A percentile compares a stretch with the other conserved stretches of the same genome.
phyloP scores from a whole-genome alignment of 2,113 vertebrate species.

The Tragelaphus strepsiceros region DNA sequence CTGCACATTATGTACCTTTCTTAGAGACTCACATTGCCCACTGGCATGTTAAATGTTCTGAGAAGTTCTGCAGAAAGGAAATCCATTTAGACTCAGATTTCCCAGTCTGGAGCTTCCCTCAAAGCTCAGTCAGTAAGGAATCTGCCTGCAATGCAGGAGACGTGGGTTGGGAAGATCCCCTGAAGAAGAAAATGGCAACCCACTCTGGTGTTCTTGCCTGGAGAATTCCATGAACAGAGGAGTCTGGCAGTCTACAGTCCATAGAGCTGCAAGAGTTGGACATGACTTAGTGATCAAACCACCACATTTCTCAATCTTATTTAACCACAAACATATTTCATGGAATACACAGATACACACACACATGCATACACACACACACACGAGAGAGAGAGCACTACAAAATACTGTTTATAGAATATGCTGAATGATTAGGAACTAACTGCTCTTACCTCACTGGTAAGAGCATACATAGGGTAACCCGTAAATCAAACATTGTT shows the following conservation, averaged over 20 bases:
- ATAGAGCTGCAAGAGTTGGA: not conserved
- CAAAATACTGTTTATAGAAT: slow-evolving; percentile 12
- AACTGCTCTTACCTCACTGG: not conserved
- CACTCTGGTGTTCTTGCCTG: not conserved
- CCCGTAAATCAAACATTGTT: slow-evolving; percentile 9
- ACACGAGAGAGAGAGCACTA: not conserved
- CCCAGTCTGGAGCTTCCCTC: not conserved
- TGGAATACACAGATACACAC: not conserved
- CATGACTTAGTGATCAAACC: not conserved
- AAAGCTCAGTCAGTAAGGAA: not conserved
- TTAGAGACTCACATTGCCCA: not conserved
- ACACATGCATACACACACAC: not conserved
- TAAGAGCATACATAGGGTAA: slow-evolving; percentile 2
- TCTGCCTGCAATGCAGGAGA: not conserved
- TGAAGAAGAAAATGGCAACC: not conserved
- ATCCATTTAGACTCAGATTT: not conserved
- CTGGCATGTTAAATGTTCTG: not conserved
- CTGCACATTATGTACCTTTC: not conserved
- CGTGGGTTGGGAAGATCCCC: not conserved
- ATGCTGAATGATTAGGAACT: slow-evolving; percentile 11
- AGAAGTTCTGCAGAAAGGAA: slow-evolving; percentile 38
- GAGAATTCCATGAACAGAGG: not conserved
- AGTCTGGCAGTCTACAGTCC: not conserved
- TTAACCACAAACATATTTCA: not conserved
- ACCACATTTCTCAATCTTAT: not conserved